Base-by-base conservation (phyloP, 2,797 vertebrate genomes). In the Moxostoma hubbsi region DNA sequence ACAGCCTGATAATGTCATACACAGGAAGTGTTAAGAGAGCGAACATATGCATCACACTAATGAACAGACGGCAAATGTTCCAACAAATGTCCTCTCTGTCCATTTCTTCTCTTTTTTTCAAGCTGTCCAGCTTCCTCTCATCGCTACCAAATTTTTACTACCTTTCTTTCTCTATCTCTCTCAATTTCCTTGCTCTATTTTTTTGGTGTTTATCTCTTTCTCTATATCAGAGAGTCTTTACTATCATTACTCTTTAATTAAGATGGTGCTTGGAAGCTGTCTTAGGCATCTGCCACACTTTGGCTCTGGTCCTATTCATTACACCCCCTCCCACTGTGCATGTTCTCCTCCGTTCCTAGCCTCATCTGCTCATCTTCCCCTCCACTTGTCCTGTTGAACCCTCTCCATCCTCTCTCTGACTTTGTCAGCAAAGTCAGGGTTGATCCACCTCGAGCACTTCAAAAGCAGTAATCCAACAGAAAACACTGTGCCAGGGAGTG, bases 361-460 rank as follows among this genome's bases (percentile, higher is more conserved):
- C 0, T 69, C 55, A 64, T 57, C 51, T 45, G 65, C 62, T 73
- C 53, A 43, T 73, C 61, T 58, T 43, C 68, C 18, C 10, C 70
- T 54, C 69, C 63, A 51, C 16, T 57, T 66, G 50, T 61, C 54
- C 71, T 53, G 72, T 47, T 64, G 68, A 79, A 65, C 66, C 66
- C 81, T 73, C 84, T 87, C 90, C 91, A 91, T 82, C 86, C 82
- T 57, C 43, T 89, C 89, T 93, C 91, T 89, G 36, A 36, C 36
- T 36, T 92, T 93, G 89, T 83, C 86, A 68, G 16, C 85, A 73
- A 86, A 82, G 88, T 65, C 75, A 78, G 86, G 65, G 73, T 82
- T 74, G 83, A 70, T 75, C 75, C 77, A 84, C 78, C 53, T 10
- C 51, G 46, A 70, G 68, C 68, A 18, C 73, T 73, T 70, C 73